Evolutionary conservation across 2,888 invertebrate genomes (phyloP).

Genomic region (Barypeithes pellucidus): DNA sequence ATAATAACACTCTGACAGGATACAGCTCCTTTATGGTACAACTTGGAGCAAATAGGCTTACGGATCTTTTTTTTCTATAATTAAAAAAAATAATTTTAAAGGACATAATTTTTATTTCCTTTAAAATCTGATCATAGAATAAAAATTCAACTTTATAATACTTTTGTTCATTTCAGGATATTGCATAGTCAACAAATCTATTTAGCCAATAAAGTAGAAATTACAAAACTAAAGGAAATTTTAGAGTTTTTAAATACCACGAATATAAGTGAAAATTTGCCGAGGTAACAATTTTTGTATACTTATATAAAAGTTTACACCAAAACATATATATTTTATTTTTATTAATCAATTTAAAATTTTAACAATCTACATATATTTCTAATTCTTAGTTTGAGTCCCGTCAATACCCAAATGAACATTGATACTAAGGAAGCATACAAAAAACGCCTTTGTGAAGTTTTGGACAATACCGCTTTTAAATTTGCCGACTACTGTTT

Average conservation of each 20-base stretch:
- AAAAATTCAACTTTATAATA: too few species aligned
- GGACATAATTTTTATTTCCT: too few species aligned
- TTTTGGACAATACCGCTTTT: slow-evolving; percentile 51
- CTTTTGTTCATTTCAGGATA: too few species aligned
- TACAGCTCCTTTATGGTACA: too few species aligned
- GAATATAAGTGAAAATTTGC: slow-evolving; percentile 50
- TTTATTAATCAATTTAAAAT: background rate
- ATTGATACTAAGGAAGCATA: slow-evolving; percentile 52
- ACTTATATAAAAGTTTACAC: background rate
- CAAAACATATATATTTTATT: background rate
- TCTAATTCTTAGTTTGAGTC: slow-evolving; percentile 27
- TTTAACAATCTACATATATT: background rate
- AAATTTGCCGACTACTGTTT: slow-evolving; percentile 56
- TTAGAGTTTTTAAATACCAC: slow-evolving; percentile 69
- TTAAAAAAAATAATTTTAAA: too few species aligned
- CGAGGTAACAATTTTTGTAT: slow-evolving; percentile 21
- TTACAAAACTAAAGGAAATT: slow-evolving; percentile 73
- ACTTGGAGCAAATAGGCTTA: too few species aligned
- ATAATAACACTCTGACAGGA: too few species aligned
- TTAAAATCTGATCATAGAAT: too few species aligned
- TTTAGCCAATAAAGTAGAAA: slow-evolving; percentile 74
- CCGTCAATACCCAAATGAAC: slow-evolving; percentile 35
- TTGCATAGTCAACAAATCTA: slow-evolving; percentile 75
- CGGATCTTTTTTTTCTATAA: too few species aligned
- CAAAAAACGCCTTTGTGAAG: slow-evolving; percentile 49